Base-by-base conservation (phyloP, 1,140 invertebrate species). In the Phortica variegata region DNA sequence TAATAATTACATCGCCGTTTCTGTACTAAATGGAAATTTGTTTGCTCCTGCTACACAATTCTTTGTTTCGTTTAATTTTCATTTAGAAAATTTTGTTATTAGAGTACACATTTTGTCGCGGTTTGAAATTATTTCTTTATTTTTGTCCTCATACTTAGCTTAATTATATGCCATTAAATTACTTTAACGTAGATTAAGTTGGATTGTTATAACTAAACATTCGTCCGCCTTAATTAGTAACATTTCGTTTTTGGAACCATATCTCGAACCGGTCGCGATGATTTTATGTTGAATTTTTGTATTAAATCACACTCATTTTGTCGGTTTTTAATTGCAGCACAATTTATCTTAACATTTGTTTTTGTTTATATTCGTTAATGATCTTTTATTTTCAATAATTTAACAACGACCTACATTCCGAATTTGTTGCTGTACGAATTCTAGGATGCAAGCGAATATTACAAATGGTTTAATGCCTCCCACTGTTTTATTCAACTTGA, bases 161-260 rank as follows among this genome's bases (percentile, higher is more conserved):
- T 68, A 68, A 58, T 58, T 68, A 68, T 39, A 68, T 63, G 68
- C 68, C 60, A 55, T 68, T 68, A 68, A 68, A 68, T 68, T 68
- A 68, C 55, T 68, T 68, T 68, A 68, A 68, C 63, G 68, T 68
- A 68, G 63, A 66, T 66, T 66, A 63, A 63, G 66, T 66, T 66
- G 66, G 63, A 68, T 68, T 68, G 63, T 68, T 68, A 68, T 63
- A 68, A 63, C 63, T 68, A 68, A 65, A 65, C 63, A 56, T 63
- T 63, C 63, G 56, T 63, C 53, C 58, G 56, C 63, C 59, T 26
- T 26, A 5, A 26, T 6, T 26, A 26, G 23, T 26, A 6, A 26
- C 23, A 26, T 26, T 26, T n/a, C n/a, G 23, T 26, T 26, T 6
- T 26, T 10, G 10, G 23, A 26, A 26, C 23, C 23, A 26, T 26